Evolutionary conservation across 2,797 vertebrate species (phyloP), one percentile per base, ranked within the genome.

Genomic region (Decapterus maruadsi): DNA sequence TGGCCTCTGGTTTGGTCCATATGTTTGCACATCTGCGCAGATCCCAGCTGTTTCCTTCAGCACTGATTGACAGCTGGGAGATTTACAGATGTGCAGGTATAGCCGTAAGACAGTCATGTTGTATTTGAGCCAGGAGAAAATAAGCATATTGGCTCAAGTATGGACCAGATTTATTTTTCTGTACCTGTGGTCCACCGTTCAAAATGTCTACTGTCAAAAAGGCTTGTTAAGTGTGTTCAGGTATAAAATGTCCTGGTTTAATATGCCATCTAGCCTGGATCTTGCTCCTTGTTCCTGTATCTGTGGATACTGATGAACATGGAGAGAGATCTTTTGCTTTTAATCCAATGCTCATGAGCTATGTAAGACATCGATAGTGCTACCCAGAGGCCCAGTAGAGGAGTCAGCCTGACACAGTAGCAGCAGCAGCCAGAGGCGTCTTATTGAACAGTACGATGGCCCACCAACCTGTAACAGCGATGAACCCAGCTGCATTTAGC

Each of bases 361-460:
- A 60, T 53, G 55, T 77, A 58, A 68, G 67, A 71, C 71, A 57
- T 58, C n/a, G 4, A 20, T 72, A 68, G 34, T 65, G 5, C 10
- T 20, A 31, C 58, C 34, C 29, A 69, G 54, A 58, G 43, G 77
- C 62, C 58, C 61, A 20, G 53, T 8, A 43, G 76, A 79, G 22
- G 46, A 58, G 54, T 79, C 50, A 26, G 0, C 43, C 31, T 34
- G 31, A 34, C 31, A 34, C 31, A 34, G 31, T 6, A 34, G 8
- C 14, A 66, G 65, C 61, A 78, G 79, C 57, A 77, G 60, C 82
- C 31, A 0, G 64, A 69, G 69, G 73, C 61, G 59, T 69, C 75
- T 85, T 46, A 58, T 65, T 48, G 71, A 80, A 73, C 67, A 43
- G 31, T 29, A 14, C 1, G 0, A 36, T 2, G 17, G 43, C 68